Conservation (phyloP, 2,113 vertebrate species). For the Hoplias malabaricus region DNA sequence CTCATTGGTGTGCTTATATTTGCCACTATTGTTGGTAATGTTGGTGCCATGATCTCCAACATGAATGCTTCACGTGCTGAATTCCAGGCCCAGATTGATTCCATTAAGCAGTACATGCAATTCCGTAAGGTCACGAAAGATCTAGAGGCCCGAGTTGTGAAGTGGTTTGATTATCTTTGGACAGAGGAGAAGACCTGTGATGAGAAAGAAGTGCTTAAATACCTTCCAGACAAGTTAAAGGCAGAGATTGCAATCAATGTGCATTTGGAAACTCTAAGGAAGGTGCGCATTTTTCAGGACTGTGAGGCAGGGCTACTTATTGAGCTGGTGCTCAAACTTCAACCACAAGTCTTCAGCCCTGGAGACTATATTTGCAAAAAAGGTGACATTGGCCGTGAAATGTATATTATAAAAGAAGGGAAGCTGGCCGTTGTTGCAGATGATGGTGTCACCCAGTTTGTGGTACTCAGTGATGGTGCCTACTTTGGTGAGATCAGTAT, state of each 20-base stretch:
- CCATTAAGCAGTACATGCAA: slow-evolving; percentile 87
- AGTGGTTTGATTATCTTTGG: slow-evolving; percentile 89
- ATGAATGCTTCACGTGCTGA: slow-evolving; percentile 85
- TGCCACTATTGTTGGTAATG: slow-evolving; percentile 85
- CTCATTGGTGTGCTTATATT: slow-evolving; percentile 85
- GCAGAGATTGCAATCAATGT: slow-evolving; percentile 87
- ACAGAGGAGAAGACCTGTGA: slow-evolving; percentile 83
- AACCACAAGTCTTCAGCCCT: slow-evolving; percentile 83
- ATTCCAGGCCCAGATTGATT: slow-evolving; percentile 85
- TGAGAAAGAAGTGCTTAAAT: slow-evolving; percentile 85
- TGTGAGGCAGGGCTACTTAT: slow-evolving; percentile 85
- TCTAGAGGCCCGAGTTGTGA: slow-evolving; percentile 82
- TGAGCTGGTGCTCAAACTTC: slow-evolving; percentile 84
- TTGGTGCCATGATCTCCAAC: slow-evolving; percentile 88
- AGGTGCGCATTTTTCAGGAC: slow-evolving; percentile 86
- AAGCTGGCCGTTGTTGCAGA: slow-evolving; percentile 85
- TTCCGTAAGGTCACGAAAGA: slow-evolving; percentile 87
- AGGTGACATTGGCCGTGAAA: slow-evolving; percentile 85
- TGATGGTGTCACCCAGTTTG: slow-evolving; percentile 84
- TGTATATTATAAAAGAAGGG: slow-evolving; percentile 89
- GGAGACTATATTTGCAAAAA: slow-evolving; percentile 88
- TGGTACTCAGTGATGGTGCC: slow-evolving; percentile 82
- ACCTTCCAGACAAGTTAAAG: slow-evolving; percentile 83
- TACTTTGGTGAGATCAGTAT: slow-evolving; percentile 91
- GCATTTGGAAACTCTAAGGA: slow-evolving; percentile 83